phyloP scores from a whole-genome alignment of 2,888 invertebrate species.

The Uropetala carovei region DNA sequence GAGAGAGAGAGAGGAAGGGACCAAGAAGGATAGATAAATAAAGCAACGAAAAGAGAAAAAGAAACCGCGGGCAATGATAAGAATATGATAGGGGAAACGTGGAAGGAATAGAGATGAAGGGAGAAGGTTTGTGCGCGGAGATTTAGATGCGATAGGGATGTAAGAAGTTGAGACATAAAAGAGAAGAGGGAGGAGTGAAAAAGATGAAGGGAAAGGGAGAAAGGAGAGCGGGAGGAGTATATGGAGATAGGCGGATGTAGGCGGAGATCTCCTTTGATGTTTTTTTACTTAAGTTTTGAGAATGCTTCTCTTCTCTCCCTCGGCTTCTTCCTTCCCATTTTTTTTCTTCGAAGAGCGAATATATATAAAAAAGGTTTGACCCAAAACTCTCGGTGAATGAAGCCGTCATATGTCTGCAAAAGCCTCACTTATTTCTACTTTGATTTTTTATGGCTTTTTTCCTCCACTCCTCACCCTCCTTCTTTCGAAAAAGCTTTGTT shows the following conservation, averaged over 20 bases:
- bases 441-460: background rate
- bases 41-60: no score
- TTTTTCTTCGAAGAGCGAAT: background rate
- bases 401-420: slow-evolving; percentile 20
- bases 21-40: no score
- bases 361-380: slow-evolving; percentile 28
- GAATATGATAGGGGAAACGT: no score
- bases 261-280: slow-evolving; percentile 20
- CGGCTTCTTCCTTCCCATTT: background rate
- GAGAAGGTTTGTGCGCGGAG: no score
- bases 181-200: background rate
- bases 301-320: background rate
- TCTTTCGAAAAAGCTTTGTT: background rate
- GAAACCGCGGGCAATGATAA: no score
- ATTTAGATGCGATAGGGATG: background rate
- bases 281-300: slow-evolving; percentile 24
- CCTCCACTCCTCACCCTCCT: background rate
- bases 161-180: background rate
- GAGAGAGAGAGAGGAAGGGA: no score
- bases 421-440: slow-evolving; percentile 19
- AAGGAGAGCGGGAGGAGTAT: background rate
- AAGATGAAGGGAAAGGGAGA: background rate
- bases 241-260: background rate
- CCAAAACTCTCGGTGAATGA: slow-evolving; percentile 28
- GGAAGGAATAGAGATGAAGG: no score